phyloP scores from a whole-genome alignment of 2,113 vertebrate species.

The Scalopus aquaticus region DNA sequence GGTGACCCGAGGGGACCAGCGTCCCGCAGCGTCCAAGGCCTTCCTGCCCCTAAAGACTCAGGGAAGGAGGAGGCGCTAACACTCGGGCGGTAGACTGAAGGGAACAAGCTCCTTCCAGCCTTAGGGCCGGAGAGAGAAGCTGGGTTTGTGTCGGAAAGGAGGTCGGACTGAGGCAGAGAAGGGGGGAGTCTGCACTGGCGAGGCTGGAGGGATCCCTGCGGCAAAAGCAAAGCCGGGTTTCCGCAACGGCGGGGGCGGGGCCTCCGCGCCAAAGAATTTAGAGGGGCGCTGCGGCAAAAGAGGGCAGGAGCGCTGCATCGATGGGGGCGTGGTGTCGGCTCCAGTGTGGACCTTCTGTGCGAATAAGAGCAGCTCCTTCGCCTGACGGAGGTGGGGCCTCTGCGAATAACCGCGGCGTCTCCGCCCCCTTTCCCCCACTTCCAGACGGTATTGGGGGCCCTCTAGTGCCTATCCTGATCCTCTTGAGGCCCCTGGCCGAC shows the following conservation, averaged over 20 bases:
- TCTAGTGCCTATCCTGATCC: neutral
- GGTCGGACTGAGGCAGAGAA: neutral
- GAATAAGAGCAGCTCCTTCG: neutral
- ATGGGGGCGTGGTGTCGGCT: neutral
- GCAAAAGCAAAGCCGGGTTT: neutral
- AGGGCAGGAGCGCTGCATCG: fast-evolving
- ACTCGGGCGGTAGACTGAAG: neutral
- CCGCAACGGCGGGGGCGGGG: neutral
- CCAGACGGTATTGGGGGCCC: neutral
- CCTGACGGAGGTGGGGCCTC: neutral
- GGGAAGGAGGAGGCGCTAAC: neutral
- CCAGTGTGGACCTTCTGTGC: fast-evolving
- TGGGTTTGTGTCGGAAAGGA: neutral
- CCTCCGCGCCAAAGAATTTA: fast-evolving
- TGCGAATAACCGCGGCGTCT: neutral
- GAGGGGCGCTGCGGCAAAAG: neutral
- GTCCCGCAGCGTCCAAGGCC: neutral
- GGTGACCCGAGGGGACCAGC: neutral
- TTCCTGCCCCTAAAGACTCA: neutral
- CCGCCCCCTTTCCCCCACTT: neutral
- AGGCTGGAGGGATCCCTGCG: neutral
- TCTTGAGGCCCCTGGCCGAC: neutral
- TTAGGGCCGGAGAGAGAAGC: neutral
- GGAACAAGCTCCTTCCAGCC: neutral
- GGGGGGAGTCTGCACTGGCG: neutral